Conservation (phyloP, 2,797 vertebrate species). For the Aulostomus chinensis region DNA sequence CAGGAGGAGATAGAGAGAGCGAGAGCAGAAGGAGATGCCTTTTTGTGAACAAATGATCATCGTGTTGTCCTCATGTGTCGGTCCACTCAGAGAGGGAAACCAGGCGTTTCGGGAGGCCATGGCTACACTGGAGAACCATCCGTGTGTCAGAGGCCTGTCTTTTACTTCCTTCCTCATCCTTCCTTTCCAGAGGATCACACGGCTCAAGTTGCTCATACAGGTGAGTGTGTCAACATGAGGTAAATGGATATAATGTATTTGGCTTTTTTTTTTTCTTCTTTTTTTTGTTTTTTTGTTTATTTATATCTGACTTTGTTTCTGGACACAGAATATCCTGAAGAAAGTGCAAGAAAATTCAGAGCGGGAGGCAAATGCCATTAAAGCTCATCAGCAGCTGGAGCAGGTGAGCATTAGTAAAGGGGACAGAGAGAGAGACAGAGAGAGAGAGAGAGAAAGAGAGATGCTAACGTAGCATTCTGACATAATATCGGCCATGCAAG, state of each 20-base stretch:
- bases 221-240: conserved; percentile 61
- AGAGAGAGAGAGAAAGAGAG: too few relatives aligned
- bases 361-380: conserved; percentile 86
- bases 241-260: not conserved
- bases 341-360: conserved; percentile 90
- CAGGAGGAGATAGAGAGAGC: too few relatives aligned
- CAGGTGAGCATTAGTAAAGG: conserved; percentile 75
- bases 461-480: too few relatives aligned
- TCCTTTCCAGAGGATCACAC: conserved; percentile 95
- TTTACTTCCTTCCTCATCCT: conserved; percentile 97
- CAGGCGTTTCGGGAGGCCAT: conserved; percentile 88
- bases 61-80: too few relatives aligned
- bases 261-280: not conserved
- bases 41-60: too few relatives aligned
- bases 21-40: too few relatives aligned
- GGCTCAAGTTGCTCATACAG: conserved; percentile 94
- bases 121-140: conserved; percentile 85
- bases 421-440: not conserved
- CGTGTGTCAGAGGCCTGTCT: conserved; percentile 89
- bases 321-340: conserved; percentile 92
- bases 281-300: not conserved
- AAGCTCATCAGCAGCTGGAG: conserved; percentile 91
- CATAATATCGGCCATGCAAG: too few relatives aligned
- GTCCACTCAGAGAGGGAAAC: conserved; percentile 86
- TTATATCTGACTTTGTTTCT: conserved; percentile 3